Percentiles rank a stretch among this genome's conserved stretches.
Conservation (phyloP, 2,113 vertebrate species). For the Coracopsis vasa region DNA sequence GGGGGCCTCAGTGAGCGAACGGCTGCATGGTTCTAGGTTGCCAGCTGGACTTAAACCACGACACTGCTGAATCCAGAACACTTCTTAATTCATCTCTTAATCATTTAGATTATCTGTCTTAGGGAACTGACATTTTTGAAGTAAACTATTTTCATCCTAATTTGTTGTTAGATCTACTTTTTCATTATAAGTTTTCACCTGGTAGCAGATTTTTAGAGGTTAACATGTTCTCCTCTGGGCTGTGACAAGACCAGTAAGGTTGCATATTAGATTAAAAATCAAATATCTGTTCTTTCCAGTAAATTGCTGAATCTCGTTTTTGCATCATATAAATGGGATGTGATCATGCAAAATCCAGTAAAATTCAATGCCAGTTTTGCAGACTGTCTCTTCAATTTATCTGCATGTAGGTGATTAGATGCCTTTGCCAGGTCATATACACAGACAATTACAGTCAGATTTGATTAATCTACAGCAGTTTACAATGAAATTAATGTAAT, state of each 20-base stretch:
- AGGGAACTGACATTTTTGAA: background rate
- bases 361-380: slow-evolving; percentile 9
- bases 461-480: slow-evolving; percentile 7
- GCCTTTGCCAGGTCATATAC: background rate
- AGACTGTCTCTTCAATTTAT: background rate
- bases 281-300: background rate
- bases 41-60: too few species aligned
- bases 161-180: background rate
- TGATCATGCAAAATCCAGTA: slow-evolving; percentile 10
- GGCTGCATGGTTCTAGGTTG: too few species aligned
- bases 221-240: background rate
- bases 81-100: background rate
- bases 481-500: background rate
- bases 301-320: slow-evolving; percentile 23
- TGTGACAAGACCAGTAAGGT: background rate
- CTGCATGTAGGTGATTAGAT: background rate
- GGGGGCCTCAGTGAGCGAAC: too few species aligned
- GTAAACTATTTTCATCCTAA: background rate
- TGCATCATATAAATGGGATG: background rate
- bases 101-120: background rate
- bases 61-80: too few species aligned
- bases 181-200: background rate
- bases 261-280: background rate
- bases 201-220: slow-evolving; percentile 8
- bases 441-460: background rate